Conservation (phyloP, 2,113 vertebrate genomes). For the Rattus rattus region DNA sequence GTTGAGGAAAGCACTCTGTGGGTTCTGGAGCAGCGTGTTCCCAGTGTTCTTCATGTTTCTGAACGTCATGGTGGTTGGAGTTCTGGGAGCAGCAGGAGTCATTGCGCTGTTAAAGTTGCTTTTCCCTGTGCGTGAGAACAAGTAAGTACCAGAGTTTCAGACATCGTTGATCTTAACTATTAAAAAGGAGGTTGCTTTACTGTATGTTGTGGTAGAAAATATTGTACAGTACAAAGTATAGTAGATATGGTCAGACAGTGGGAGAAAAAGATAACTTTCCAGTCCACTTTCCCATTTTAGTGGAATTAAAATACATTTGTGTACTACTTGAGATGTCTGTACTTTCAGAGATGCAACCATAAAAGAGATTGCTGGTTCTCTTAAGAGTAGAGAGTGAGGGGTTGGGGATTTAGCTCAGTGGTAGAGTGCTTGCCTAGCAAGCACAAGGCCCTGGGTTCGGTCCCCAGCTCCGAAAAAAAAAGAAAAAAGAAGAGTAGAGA, state of each 20-base stretch:
- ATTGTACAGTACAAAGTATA: not conserved
- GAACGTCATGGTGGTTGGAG: slow-evolving; percentile 92
- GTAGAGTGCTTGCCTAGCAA: too few species aligned
- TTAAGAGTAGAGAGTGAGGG: not conserved
- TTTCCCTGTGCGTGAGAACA: slow-evolving; percentile 92
- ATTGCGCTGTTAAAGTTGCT: slow-evolving; percentile 92
- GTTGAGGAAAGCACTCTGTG: slow-evolving; percentile 89
- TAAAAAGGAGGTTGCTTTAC: not conserved
- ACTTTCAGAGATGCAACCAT: not conserved
- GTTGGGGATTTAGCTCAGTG: too few species aligned
- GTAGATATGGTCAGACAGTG: not conserved
- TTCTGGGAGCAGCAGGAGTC: slow-evolving; percentile 91
- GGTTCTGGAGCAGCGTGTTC: slow-evolving; percentile 90
- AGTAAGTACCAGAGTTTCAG: slow-evolving; percentile 86
- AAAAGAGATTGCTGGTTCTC: not conserved
- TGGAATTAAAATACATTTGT: not conserved
- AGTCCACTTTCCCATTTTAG: not conserved
- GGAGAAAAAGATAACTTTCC: not conserved
- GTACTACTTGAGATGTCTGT: not conserved
- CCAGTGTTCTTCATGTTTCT: slow-evolving; percentile 93
- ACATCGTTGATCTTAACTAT: slow-evolving; percentile 30
- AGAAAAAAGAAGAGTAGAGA: not conserved
- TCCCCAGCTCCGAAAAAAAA: too few species aligned
- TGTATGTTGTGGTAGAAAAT: not conserved
- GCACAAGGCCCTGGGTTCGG: too few species aligned